phyloP scores from a whole-genome alignment of 2,888 invertebrate species.

The Megastigmus dorsalis region DNA sequence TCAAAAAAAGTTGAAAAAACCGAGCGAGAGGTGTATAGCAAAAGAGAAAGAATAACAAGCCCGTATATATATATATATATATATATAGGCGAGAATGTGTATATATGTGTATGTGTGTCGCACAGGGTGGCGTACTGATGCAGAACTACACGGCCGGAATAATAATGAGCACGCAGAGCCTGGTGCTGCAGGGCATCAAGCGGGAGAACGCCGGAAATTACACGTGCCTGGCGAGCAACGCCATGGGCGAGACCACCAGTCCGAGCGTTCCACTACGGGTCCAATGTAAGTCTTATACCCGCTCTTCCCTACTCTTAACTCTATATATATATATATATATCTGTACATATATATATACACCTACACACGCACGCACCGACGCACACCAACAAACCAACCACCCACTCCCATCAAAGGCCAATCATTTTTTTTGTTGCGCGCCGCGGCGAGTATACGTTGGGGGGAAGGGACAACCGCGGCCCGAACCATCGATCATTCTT shows the following conservation, averaged over 20 bases:
- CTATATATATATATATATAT: too few species aligned
- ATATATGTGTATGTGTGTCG: too few species aligned
- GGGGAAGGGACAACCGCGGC: too few species aligned
- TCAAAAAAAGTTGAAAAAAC: background rate
- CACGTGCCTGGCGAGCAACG: constrained; percentile 88
- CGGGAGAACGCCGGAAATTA: constrained; percentile 89
- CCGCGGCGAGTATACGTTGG: too few species aligned
- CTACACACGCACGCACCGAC: background rate
- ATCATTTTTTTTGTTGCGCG: constrained; percentile 5
- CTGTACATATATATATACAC: too few species aligned
- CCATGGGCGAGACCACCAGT: constrained; percentile 88
- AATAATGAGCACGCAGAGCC: constrained; percentile 90
- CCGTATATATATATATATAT: too few species aligned
- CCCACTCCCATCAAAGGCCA: constrained; percentile 1
- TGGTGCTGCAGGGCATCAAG: constrained; percentile 89
- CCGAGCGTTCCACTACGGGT: constrained; percentile 85
- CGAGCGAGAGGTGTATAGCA: background rate
- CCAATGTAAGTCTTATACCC: constrained; percentile 89
- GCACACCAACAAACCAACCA: background rate
- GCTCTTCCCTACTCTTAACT: too few species aligned
- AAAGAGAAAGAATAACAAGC: background rate
- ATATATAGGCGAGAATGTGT: too few species aligned
- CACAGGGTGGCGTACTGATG: constrained; percentile 83
- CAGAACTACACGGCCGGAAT: constrained; percentile 90
- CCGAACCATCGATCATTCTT: constrained; percentile 32